Percentiles rank a stretch among this genome's conserved stretches.
These are phyloP conservation scores for Plebejus anna DNA, from an alignment of 2,888 invertebrate species.

Conservation along the genomic window DNA sequence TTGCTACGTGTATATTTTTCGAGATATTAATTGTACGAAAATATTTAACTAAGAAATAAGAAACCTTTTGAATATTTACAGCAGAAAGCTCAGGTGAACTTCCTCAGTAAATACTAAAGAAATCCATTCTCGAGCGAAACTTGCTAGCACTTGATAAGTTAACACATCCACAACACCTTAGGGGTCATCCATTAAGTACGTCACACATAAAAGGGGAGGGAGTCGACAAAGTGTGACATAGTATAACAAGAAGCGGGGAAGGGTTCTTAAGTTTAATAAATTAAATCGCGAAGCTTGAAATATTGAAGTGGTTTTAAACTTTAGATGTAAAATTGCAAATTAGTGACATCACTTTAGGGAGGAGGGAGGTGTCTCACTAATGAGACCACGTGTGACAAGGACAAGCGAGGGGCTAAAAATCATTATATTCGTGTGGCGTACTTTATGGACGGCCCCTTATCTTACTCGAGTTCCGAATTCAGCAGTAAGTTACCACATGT, in stretches of 20 bases:
- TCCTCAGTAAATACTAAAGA: conserved; percentile 5
- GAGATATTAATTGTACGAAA: not conserved
- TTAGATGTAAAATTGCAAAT: not conserved
- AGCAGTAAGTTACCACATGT: not conserved
- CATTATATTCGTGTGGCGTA: not conserved
- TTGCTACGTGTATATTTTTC: not conserved
- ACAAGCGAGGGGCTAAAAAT: not conserved
- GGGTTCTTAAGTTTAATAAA: too few relatives aligned
- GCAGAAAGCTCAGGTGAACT: not conserved
- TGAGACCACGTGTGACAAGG: not conserved
- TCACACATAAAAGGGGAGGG: not conserved
- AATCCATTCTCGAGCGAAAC: not conserved
- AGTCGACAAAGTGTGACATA: not conserved
- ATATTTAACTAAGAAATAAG: not conserved
- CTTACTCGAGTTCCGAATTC: not conserved
- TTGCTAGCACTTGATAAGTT: not conserved
- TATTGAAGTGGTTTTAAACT: too few relatives aligned
- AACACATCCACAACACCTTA: not conserved
- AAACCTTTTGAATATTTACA: not conserved
- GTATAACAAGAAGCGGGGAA: too few relatives aligned
- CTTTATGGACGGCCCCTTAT: not conserved
- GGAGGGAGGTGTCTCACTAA: too few relatives aligned
- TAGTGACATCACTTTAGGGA: not conserved
- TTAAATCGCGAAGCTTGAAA: too few relatives aligned
- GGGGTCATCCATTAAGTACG: not conserved